These are phyloP conservation scores for Cranoglanis bouderius DNA, from an alignment of 2,113 vertebrate species.

Conservation along the genomic window DNA sequence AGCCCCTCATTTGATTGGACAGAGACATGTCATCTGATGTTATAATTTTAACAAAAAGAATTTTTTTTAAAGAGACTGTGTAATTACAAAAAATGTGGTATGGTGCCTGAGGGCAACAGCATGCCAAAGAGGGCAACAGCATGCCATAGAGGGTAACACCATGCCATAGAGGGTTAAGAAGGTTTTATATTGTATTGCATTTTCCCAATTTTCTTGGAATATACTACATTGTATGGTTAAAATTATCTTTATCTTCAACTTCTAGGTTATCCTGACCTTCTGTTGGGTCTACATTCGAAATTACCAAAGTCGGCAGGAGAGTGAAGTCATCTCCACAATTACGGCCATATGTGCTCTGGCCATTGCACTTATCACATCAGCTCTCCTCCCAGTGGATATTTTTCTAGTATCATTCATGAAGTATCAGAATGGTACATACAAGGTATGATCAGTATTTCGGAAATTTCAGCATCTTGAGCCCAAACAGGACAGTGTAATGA, in stretches of 20 bases:
- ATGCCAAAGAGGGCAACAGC: no score
- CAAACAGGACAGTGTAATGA: background rate
- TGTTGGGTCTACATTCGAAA: slow-evolving; percentile 97
- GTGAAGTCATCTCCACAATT: slow-evolving; percentile 94
- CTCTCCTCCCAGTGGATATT: slow-evolving; percentile 95
- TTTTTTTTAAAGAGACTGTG: no score
- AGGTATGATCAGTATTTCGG: slow-evolving; percentile 74
- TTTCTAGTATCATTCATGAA: slow-evolving; percentile 99
- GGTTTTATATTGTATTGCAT: background rate
- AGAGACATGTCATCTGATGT: no score
- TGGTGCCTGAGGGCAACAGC: no score
- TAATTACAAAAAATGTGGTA: no score
- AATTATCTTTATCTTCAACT: slow-evolving; percentile 24
- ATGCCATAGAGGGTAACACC: no score
- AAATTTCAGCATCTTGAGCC: background rate
- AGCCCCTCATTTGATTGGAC: no score
- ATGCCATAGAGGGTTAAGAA: no score
- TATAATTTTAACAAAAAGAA: no score
- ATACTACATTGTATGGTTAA: background rate
- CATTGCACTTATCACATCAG: slow-evolving; percentile 92
- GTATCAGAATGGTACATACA: slow-evolving; percentile 93
- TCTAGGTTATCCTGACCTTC: slow-evolving; percentile 89
- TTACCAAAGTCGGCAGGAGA: slow-evolving; percentile 94
- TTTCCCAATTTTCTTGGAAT: slow-evolving; percentile 15
- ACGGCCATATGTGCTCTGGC: slow-evolving; percentile 94